Evolutionary conservation across 2,888 invertebrate species (phyloP), one percentile per base, ranked within the genome.

Genomic region (Thalpophila matura): DNA sequence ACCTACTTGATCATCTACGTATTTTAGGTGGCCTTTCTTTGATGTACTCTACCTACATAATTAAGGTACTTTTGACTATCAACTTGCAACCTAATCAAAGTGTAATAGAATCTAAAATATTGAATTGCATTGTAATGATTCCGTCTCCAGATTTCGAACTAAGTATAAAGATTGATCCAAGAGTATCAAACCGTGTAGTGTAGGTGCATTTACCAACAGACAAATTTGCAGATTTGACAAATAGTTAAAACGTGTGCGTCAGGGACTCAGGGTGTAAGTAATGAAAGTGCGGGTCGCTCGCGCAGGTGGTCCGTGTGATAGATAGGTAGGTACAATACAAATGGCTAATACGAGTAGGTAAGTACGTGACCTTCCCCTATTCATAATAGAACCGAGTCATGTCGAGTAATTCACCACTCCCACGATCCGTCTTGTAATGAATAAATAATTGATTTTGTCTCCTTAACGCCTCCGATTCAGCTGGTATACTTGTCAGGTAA

Each of bases 231-330:
- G 14, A 45, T 45, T 43, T 69, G 60, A 73, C 31, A 53, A 77
- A 69, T 68, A 56, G 38, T 42, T 31, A 20, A 31, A 37, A 53
- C 31, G 51, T 43, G 47, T 45, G 54, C 31, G 40, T n/a, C n/a
- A 40, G 27, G 16, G 43, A n/a, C n/a, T n/a, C 18, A 38, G 10
- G 6, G 9, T 29, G 46, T 9, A 9, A 6, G 56, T 27, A 18
- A 63, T 42, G 57, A 59, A 51, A 40, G 18, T 10, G 29, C 6
- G 35, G 60, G 53, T 60, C 38, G 49, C 35, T 29, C 38, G 61
- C 69, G 72, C 79, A 79, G 80, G 72, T 79, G 80, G 45, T 14
- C 35, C 51, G 26, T 26, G 35, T 40, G 53, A 63, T 64, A 61
- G 51, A 24, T 27, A 45, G 18, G 42, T n/a, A 16, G 24, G 16